A percentile compares a stretch with the other conserved stretches of the same genome.
Conservation (phyloP, 2,113 vertebrate species). For the Camelus dromedarius region DNA sequence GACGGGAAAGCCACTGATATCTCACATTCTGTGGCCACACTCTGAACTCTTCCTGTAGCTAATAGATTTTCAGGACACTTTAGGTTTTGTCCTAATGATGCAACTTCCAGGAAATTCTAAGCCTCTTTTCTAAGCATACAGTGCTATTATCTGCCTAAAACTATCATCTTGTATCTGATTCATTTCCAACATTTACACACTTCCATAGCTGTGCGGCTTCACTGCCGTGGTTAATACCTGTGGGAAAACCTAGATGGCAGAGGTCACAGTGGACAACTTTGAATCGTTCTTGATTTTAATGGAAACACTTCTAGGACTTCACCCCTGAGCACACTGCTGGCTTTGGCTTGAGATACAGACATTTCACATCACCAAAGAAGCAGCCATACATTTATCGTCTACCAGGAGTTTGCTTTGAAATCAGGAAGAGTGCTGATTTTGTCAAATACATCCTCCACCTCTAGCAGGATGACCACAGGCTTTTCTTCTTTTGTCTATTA, state of each 20-base stretch:
- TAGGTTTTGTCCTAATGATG: neutral
- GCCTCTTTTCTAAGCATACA: neutral
- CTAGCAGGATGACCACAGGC: neutral
- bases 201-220: neutral
- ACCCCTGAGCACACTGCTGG: neutral
- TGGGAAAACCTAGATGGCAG: neutral
- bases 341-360: neutral
- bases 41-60: neutral
- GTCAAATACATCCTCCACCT: neutral
- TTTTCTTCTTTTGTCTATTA: slow-evolving; percentile 1
- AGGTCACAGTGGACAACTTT: neutral
- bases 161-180: neutral
- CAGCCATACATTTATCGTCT: neutral
- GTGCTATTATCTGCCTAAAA: neutral
- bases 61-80: neutral
- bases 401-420: neutral
- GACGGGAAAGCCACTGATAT: neutral
- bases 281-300: neutral
- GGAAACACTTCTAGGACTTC: neutral
- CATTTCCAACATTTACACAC: neutral
- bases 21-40: neutral
- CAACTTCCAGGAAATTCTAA: neutral
- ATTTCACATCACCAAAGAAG: neutral
- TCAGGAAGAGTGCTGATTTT: neutral
- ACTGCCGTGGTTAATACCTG: neutral